These are phyloP conservation scores for Thereva nobilitata DNA, from an alignment of 2,888 invertebrate species.

Conservation along the genomic window DNA sequence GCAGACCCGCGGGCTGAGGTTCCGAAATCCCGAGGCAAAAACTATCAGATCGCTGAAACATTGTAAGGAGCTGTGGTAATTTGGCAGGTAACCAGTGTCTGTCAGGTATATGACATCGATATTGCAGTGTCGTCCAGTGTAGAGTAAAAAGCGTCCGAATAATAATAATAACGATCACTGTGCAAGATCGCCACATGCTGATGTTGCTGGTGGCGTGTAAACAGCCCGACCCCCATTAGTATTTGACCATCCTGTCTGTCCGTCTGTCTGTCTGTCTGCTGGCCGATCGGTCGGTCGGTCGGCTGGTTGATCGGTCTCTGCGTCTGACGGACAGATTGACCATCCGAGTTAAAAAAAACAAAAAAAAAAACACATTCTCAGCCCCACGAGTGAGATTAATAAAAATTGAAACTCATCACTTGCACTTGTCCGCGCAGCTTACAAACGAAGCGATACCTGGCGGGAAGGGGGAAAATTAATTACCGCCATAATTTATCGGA, in stretches of 20 bases:
- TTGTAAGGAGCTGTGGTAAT: constrained; percentile 15
- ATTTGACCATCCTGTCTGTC: constrained; percentile 10
- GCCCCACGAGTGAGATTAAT: constrained; percentile 8
- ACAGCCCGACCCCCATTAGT: constrained; percentile 14
- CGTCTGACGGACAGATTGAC: too few relatives aligned
- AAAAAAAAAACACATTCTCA: not conserved
- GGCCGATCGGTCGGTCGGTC: not conserved
- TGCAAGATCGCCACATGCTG: not conserved
- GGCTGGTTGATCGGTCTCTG: too few relatives aligned
- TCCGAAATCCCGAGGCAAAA: too few relatives aligned
- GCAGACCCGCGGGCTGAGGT: too few relatives aligned
- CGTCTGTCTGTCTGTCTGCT: constrained; percentile 10
- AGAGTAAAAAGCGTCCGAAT: constrained; percentile 10
- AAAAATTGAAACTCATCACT: constrained; percentile 33
- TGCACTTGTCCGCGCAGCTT: constrained; percentile 14
- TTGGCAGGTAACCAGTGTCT: not conserved
- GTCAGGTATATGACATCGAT: not conserved
- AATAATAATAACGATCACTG: constrained; percentile 2
- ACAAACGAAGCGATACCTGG: constrained; percentile 14
- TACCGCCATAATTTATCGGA: constrained; percentile 31
- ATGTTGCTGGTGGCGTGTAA: constrained; percentile 7
- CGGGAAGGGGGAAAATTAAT: constrained; percentile 30
- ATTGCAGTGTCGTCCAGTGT: not conserved
- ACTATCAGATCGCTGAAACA: not conserved
- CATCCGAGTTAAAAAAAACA: not conserved